Evolutionary conservation across 2,888 invertebrate species (phyloP).

Genomic region (Pyrrhosoma nymphula): DNA sequence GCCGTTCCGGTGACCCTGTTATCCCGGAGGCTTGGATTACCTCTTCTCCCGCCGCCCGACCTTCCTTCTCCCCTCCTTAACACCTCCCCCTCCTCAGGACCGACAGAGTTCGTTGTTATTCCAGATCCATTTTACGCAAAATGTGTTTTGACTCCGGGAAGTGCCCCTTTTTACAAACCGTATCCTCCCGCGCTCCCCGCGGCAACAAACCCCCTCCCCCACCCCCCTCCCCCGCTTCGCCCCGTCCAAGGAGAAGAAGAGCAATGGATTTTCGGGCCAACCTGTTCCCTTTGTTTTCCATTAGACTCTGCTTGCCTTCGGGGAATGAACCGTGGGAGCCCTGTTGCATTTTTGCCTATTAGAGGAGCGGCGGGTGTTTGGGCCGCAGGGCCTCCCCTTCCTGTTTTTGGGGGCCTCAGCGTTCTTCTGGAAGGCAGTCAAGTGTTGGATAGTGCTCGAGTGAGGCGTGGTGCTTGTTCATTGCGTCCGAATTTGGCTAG

Average conservation of each 20-base stretch:
- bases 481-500: neutral
- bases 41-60: neutral
- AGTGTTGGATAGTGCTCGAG: neutral
- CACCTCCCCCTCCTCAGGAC: neutral
- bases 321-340: conserved; percentile 46
- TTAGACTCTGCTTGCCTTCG: conserved; percentile 45
- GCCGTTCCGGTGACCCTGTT: conserved; percentile 42
- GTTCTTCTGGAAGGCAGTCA: conserved; percentile 22
- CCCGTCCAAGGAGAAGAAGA: conserved; percentile 28
- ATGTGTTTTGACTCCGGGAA: conserved; percentile 56
- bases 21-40: neutral
- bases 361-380: conserved; percentile 12
- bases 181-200: conserved; percentile 14
- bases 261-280: conserved; percentile 61
- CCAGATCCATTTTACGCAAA: conserved; percentile 27
- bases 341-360: conserved; percentile 42
- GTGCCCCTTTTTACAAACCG: conserved; percentile 33
- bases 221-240: neutral
- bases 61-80: neutral
- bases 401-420: neutral
- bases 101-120: neutral
- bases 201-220: neutral
- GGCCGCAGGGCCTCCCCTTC: neutral
- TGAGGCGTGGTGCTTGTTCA: neutral
- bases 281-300: conserved; percentile 62